These are phyloP conservation scores for Drosophila bunnanda DNA, from an alignment of 2,888 invertebrate genomes.

Conservation along the genomic window DNA sequence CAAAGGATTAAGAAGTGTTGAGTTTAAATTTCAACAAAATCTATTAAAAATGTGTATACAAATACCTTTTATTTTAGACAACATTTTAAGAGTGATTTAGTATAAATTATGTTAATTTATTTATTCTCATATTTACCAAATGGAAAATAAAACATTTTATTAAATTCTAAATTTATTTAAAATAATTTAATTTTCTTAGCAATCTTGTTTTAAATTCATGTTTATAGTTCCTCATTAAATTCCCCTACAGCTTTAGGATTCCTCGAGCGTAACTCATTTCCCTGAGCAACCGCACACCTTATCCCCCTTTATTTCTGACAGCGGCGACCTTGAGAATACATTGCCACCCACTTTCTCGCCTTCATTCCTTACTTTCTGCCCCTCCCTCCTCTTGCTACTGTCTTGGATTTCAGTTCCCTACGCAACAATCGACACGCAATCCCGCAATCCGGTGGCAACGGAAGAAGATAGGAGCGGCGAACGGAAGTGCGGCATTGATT, in stretches of 20 bases:
- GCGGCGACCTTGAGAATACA: conserved; percentile 38
- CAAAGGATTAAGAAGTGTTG: no score
- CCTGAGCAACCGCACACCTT: conserved; percentile 7
- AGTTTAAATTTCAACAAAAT: no score
- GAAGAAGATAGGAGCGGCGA: conserved; percentile 12
- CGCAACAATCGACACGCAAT: conserved; percentile 50
- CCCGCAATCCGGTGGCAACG: conserved; percentile 6
- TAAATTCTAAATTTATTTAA: background rate
- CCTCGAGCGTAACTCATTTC: background rate
- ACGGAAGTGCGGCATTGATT: conserved; percentile 56
- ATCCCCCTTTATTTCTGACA: conserved; percentile 42
- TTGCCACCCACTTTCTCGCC: background rate
- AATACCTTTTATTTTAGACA: background rate
- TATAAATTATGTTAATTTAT: no score
- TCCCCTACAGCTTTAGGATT: background rate
- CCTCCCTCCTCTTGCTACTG: background rate
- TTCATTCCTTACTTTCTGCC: background rate
- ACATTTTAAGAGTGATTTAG: no score
- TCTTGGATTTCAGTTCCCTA: conserved; percentile 28
- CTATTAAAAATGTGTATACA: no score
- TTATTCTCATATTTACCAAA: background rate
- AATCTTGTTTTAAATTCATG: background rate
- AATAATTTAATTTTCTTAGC: no score
- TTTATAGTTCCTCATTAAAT: background rate
- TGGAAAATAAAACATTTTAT: background rate